Conservation (phyloP, 2,797 vertebrate genomes). For the Psittacula echo region DNA sequence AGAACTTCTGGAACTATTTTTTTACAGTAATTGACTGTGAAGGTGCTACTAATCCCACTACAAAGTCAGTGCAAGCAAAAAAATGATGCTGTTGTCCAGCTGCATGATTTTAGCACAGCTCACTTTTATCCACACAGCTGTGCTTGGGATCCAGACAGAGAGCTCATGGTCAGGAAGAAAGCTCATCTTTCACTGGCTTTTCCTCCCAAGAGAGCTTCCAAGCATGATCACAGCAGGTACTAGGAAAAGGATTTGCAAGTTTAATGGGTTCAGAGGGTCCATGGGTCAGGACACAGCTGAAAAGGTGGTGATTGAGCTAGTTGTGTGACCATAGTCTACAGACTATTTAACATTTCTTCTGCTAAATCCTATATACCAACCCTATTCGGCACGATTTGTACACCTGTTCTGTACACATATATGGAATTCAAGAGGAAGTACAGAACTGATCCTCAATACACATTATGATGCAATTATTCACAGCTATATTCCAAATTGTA, state of each 20-base stretch:
- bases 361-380: not conserved
- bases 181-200: not conserved
- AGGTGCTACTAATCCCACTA: not conserved
- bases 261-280: not conserved
- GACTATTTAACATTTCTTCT: not conserved
- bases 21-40: not conserved
- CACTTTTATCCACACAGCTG: not conserved
- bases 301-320: not conserved
- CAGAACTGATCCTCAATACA: not conserved
- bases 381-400: not conserved
- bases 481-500: not conserved
- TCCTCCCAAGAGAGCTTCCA: not conserved
- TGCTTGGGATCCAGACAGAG: not conserved
- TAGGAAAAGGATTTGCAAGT: not conserved
- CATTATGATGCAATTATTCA: not conserved
- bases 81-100: not conserved
- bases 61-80: not conserved
- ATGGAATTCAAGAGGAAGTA: not conserved
- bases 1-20: not conserved
- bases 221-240: not conserved
- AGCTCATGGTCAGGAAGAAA: not conserved
- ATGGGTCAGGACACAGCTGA: not conserved
- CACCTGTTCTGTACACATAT: fast-evolving
- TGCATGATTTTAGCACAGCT: not conserved
- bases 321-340: fast-evolving